Evolutionary conservation across 1,140 invertebrate genomes (phyloP).

Genomic region (Pseudobourletiella spinata): DNA sequence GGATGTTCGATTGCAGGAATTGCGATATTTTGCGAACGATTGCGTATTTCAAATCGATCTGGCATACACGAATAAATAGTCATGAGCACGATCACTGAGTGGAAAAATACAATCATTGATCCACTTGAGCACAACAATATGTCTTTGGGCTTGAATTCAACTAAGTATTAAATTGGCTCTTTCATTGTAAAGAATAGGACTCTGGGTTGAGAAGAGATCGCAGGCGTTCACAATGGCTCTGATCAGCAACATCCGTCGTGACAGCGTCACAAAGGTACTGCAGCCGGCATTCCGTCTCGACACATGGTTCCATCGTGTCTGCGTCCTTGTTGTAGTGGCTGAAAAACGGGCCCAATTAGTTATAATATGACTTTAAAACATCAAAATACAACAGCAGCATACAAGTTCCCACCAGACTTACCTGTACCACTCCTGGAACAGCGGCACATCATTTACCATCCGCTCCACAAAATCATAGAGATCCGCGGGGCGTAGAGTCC

Average conservation of each 20-base stretch:
- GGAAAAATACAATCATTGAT: too few species aligned
- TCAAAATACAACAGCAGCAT: not conserved
- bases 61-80: too few species aligned
- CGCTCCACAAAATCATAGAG: constrained; percentile 39
- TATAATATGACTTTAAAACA: not conserved
- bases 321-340: not conserved
- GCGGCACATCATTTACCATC: constrained; percentile 38
- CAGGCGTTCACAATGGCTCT: not conserved
- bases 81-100: too few species aligned
- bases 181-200: too few species aligned
- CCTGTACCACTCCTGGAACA: constrained; percentile 40
- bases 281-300: not conserved
- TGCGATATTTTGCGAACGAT: too few species aligned
- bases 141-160: too few species aligned
- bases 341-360: not conserved
- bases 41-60: too few species aligned
- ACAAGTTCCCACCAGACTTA: constrained; percentile 17
- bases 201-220: not conserved
- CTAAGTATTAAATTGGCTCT: too few species aligned
- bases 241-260: not conserved
- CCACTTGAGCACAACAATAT: too few species aligned
- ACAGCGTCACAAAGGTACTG: not conserved
- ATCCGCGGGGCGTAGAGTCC: constrained; percentile 39
- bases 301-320: not conserved
- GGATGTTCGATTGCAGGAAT: too few species aligned